Evolutionary conservation across 2,113 vertebrate species (phyloP), one percentile per base, ranked within the genome.

Genomic region (Platanista minor): DNA sequence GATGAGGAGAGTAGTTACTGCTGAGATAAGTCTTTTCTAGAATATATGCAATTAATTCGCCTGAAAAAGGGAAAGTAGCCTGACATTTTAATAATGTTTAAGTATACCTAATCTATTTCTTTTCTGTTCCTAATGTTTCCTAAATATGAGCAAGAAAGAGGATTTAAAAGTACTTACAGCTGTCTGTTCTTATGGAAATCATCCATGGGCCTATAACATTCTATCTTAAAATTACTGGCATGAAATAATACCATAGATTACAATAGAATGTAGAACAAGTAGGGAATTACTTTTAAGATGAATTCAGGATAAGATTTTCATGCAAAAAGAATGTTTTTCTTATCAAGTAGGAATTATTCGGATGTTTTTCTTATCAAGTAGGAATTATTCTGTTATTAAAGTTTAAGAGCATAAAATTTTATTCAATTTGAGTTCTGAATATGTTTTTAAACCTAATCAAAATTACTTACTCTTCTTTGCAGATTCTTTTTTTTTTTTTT

Each of bases 1-100:
- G 97, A 98, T 94, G 98, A 67, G 74, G 90, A 96, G 87, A 96
- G 88, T 97, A 98, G 98, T 98, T 98, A 98, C 95, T 91, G 83
- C 92, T 96, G 91, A 98, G 97, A 98, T 98, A 98, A 98, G 97
- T 78, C 96, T 97, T 98, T 98, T 97, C 98, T 98, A 49, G 95
- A 97, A 98, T 88, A 96, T 0, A 0, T 95, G 95, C 97, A 98
- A 98, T 98, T 98, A 98, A 98, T 98, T 98, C 90, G 95, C 75
- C 78, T 80, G 33, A 9, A 85, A 98, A 98, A 98, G 62, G 20
- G 61, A 95, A 96, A 97, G 95, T 96, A 97, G 87, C 84, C 95
- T 98, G 98, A 97, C 97, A 98, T 93, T 98, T 98, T 97, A 98
- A 98, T 98, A 98, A 98, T 97, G 95, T 98, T 98, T 98, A 98